Evolutionary conservation across 2,888 invertebrate genomes (phyloP).

Genomic region (Steromphala cineraria): DNA sequence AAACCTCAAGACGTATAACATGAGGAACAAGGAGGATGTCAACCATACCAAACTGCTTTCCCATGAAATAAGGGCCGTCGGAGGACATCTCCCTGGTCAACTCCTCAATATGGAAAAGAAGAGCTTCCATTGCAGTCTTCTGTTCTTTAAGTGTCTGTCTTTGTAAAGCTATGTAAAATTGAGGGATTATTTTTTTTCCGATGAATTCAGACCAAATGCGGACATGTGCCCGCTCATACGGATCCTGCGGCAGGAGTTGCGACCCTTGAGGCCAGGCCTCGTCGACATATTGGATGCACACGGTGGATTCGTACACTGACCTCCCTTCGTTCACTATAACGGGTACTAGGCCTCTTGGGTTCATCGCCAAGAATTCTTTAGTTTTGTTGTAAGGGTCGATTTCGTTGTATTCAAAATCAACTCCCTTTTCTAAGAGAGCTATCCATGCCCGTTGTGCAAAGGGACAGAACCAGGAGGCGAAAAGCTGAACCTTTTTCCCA

Average conservation of each 20-base stretch:
- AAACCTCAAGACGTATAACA: constrained; percentile 43
- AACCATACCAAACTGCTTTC: constrained; percentile 49
- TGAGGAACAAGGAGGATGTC: constrained; percentile 60
- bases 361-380: constrained; percentile 55
- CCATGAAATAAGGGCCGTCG: constrained; percentile 51
- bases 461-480: constrained; percentile 63
- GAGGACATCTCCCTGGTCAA: constrained; percentile 39
- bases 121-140: constrained; percentile 36
- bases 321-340: constrained; percentile 45
- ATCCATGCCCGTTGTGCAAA: constrained; percentile 65
- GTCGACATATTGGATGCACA: constrained; percentile 61
- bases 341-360: constrained; percentile 61
- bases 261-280: constrained; percentile 45
- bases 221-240: constrained; percentile 49
- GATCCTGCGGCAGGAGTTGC: constrained; percentile 49
- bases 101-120: constrained; percentile 40
- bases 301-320: constrained; percentile 53
- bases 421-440: constrained; percentile 52
- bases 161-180: constrained; percentile 47
- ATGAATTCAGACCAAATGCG: constrained; percentile 57
- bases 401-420: constrained; percentile 56
- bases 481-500: constrained; percentile 35
- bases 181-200: constrained; percentile 52
- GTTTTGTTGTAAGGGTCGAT: constrained; percentile 62
- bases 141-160: constrained; percentile 41